phyloP scores from a whole-genome alignment of 53 echinoderm and acorn worm species.

The Hippasteria phrygiana region DNA sequence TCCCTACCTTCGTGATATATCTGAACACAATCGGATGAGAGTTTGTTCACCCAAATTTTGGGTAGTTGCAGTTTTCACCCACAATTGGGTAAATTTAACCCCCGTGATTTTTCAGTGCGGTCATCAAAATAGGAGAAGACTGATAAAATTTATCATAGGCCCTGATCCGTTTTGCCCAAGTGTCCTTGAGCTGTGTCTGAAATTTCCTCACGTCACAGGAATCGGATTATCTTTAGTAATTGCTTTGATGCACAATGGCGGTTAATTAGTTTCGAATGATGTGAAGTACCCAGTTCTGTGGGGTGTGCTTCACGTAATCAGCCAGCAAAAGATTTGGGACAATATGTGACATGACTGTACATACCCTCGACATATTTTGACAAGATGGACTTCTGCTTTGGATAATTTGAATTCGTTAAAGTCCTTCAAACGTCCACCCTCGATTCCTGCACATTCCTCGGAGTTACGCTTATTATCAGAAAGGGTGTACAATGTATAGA shows the following conservation, averaged over 20 bases:
- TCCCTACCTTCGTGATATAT: too few relatives aligned
- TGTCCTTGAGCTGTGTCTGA: not conserved
- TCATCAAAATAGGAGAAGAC: too few relatives aligned
- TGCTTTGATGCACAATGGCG: not conserved
- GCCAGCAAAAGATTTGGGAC: not conserved
- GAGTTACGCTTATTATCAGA: not conserved
- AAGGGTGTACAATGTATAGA: too few relatives aligned
- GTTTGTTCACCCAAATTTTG: too few relatives aligned
- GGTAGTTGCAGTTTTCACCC: too few relatives aligned
- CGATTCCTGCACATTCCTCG: not conserved
- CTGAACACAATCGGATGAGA: too few relatives aligned
- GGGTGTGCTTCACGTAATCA: not conserved
- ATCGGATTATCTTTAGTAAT: not conserved
- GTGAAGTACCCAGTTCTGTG: not conserved
- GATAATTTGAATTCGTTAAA: too few relatives aligned
- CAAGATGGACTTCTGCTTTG: not conserved
- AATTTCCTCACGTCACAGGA: not conserved
- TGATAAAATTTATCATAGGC: too few relatives aligned
- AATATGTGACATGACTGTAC: not conserved
- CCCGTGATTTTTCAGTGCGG: too few relatives aligned
- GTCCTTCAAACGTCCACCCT: not conserved
- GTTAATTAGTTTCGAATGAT: not conserved
- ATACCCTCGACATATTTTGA: not conserved
- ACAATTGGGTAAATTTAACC: too few relatives aligned
- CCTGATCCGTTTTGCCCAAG: not conserved